Evolutionary conservation across 2,113 vertebrate species (phyloP).

Genomic region (Columba livia): DNA sequence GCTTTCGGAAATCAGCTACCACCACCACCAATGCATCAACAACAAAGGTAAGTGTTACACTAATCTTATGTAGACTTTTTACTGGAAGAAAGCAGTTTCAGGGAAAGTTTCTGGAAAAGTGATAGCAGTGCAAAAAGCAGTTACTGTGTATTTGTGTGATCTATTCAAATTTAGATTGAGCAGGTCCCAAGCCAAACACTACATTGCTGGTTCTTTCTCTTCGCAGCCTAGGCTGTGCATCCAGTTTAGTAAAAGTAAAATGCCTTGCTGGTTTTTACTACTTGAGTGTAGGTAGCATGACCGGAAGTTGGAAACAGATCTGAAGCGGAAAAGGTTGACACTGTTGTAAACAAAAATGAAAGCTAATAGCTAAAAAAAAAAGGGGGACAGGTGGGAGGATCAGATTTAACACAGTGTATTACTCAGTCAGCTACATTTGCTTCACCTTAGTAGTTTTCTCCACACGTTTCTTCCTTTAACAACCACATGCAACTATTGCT

Average conservation of each 20-base stretch:
- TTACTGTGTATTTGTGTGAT: background rate
- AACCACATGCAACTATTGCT: background rate
- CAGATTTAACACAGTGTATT: background rate
- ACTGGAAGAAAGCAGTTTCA: background rate
- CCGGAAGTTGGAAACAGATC: background rate
- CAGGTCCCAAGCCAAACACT: background rate
- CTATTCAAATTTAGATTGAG: background rate
- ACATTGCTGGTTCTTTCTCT: accelerated
- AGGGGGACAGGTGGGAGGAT: no score
- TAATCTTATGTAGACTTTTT: background rate
- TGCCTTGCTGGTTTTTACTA: accelerated
- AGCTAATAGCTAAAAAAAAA: background rate
- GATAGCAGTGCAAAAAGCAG: background rate
- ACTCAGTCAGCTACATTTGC: background rate
- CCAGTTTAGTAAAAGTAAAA: background rate
- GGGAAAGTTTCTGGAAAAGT: background rate
- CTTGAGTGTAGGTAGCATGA: background rate
- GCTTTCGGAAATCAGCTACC: conserved; percentile 87
- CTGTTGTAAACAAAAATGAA: background rate
- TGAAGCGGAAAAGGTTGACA: background rate
- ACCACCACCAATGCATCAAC: conserved; percentile 90
- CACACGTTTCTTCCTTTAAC: background rate
- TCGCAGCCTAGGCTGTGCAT: background rate
- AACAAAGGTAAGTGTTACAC: conserved; percentile 81
- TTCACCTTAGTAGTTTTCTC: background rate